Conservation (phyloP, 2,888 invertebrate genomes). For the Ceramica pisi region DNA sequence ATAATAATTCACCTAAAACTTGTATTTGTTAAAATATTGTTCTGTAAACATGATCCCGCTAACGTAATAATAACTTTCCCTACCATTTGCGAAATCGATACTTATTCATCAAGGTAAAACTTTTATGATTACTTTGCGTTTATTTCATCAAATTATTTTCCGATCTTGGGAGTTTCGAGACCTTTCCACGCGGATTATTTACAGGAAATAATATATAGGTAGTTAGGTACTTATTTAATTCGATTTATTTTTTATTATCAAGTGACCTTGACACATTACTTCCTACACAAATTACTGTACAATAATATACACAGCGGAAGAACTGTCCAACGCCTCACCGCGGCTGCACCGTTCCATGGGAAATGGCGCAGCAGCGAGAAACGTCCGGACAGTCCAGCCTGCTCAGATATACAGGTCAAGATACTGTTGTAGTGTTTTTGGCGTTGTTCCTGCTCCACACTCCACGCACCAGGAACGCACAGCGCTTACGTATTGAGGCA, state of each 20-base stretch:
- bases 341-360: no score
- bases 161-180: slow-evolving; percentile 28
- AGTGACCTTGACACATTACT: background rate
- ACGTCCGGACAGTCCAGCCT: no score
- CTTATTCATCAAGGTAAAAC: slow-evolving; percentile 49
- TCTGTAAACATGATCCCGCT: slow-evolving; percentile 16
- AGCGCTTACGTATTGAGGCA: no score
- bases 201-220: background rate
- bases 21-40: slow-evolving; percentile 15
- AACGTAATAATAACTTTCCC: slow-evolving; percentile 32
- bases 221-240: background rate
- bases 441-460: no score
- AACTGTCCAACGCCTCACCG: no score
- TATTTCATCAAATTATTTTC: slow-evolving; percentile 49
- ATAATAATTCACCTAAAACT: slow-evolving; percentile 9
- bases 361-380: no score
- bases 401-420: no score
- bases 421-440: no score
- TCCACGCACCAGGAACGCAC: no score
- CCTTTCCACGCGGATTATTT: slow-evolving; percentile 20
- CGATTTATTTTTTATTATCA: no score
- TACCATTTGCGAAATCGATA: slow-evolving; percentile 41
- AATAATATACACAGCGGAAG: no score
- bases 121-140: slow-evolving; percentile 59
- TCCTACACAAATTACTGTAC: no score